Evolutionary conservation across 2,797 vertebrate genomes (phyloP).

Genomic region (Fistularia tabacaria): DNA sequence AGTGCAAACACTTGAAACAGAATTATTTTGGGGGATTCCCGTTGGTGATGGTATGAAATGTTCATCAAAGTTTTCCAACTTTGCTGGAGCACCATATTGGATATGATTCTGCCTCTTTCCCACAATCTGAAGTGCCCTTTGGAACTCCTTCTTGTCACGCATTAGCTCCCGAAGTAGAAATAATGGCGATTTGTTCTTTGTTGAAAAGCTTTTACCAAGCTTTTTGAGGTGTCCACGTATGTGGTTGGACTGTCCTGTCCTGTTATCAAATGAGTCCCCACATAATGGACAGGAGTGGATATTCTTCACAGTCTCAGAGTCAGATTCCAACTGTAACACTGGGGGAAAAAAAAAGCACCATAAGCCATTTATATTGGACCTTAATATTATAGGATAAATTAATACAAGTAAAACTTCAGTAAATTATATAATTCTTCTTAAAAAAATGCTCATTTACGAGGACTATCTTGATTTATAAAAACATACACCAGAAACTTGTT

Average conservation of each 20-base stretch:
- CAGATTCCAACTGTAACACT: slow-evolving; percentile 57
- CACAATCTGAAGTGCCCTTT: slow-evolving; percentile 89
- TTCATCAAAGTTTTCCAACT: slow-evolving; percentile 75
- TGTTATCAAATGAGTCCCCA: slow-evolving; percentile 94
- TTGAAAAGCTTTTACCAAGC: slow-evolving; percentile 87
- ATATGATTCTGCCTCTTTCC: slow-evolving; percentile 87
- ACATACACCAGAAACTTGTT: too few relatives aligned
- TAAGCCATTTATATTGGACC: slow-evolving; percentile 1
- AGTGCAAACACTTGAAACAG: slow-evolving; percentile 80
- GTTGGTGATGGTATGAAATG: slow-evolving; percentile 76
- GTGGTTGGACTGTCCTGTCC: slow-evolving; percentile 97
- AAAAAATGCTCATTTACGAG: too few relatives aligned
- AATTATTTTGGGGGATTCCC: slow-evolving; percentile 78
- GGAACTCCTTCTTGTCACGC: slow-evolving; percentile 95
- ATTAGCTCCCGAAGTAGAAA: slow-evolving; percentile 93
- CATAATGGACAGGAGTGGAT: slow-evolving; percentile 87
- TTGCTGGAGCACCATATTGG: slow-evolving; percentile 84
- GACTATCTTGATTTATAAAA: too few relatives aligned
- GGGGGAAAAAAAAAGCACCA: slow-evolving; percentile 19
- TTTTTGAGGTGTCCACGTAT: slow-evolving; percentile 97
- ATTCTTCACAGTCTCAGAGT: slow-evolving; percentile 71
- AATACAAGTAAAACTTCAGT: not conserved
- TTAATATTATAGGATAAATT: not conserved
- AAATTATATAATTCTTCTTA: too few relatives aligned
- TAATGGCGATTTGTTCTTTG: slow-evolving; percentile 91